Conservation (phyloP, 2,113 vertebrate species). For the Callaeas wilsoni region DNA sequence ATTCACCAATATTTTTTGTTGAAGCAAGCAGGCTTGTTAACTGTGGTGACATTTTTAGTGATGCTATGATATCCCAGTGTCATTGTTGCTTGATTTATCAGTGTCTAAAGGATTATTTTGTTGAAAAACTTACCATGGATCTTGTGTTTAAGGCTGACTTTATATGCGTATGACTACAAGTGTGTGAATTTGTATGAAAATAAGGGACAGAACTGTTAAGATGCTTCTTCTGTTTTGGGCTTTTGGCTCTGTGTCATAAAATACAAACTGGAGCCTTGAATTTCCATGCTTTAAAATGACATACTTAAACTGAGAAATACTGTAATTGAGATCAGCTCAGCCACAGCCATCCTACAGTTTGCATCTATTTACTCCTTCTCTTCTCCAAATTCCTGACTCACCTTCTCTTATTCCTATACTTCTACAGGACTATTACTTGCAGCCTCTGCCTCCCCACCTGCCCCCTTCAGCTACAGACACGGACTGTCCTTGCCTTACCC, state of each 20-base stretch:
- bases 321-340: background rate
- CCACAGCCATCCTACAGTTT: background rate
- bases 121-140: background rate
- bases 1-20: conserved; percentile 43
- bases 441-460: background rate
- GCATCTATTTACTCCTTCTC: background rate
- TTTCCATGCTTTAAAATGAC: background rate
- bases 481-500: accelerated
- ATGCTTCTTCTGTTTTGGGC: background rate
- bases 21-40: conserved; percentile 35
- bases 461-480: background rate
- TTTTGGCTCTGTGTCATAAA: background rate
- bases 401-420: background rate
- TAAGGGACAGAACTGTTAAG: conserved; percentile 5
- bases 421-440: background rate
- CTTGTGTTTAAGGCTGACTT: background rate
- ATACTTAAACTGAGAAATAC: background rate
- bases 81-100: conserved; percentile 19
- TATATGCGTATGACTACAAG: background rate
- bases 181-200: conserved; percentile 29
- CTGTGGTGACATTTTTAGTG: conserved; percentile 37
- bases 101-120: conserved; percentile 8
- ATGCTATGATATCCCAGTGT: background rate
- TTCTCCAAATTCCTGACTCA: background rate
- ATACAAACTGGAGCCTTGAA: background rate